phyloP scores from a whole-genome alignment of 2,888 invertebrate species.

The Hypsopygia costalis region DNA sequence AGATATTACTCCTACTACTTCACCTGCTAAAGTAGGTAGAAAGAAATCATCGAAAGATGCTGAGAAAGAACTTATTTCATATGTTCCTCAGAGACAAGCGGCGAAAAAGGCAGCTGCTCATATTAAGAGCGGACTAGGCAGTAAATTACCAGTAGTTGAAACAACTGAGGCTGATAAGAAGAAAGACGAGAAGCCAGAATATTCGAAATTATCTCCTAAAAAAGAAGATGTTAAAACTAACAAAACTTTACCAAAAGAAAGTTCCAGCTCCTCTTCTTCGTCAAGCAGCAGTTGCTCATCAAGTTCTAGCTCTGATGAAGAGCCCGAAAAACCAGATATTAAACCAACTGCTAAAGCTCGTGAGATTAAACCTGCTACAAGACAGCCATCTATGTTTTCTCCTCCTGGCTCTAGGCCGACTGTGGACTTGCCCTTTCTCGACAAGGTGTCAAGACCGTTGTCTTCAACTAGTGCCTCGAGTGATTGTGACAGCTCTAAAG shows the following conservation, averaged over 20 bases:
- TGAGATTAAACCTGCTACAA: constrained; percentile 57
- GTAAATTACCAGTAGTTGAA: constrained; percentile 62
- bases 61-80: constrained; percentile 86
- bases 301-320: constrained; percentile 82
- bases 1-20: constrained; percentile 16
- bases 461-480: constrained; percentile 82
- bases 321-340: constrained; percentile 56
- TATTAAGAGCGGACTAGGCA: constrained; percentile 89
- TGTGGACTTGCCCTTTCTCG: constrained; percentile 89
- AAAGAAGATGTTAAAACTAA: constrained; percentile 65
- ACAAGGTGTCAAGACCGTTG: constrained; percentile 86
- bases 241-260: constrained; percentile 51
- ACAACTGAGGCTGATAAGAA: constrained; percentile 57
- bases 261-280: constrained; percentile 76
- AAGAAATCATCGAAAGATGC: constrained; percentile 76
- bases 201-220: constrained; percentile 55
- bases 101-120: constrained; percentile 96
- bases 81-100: constrained; percentile 94
- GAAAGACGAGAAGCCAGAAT: constrained; percentile 56
- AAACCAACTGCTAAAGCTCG: constrained; percentile 67
- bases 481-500: constrained; percentile 79
- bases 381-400: constrained; percentile 63
- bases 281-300: constrained; percentile 80
- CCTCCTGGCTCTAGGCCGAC: constrained; percentile 72
- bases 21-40: constrained; percentile 64